Evolutionary conservation across 2,888 invertebrate genomes (phyloP).

Genomic region (Holacanthella duospinosa): DNA sequence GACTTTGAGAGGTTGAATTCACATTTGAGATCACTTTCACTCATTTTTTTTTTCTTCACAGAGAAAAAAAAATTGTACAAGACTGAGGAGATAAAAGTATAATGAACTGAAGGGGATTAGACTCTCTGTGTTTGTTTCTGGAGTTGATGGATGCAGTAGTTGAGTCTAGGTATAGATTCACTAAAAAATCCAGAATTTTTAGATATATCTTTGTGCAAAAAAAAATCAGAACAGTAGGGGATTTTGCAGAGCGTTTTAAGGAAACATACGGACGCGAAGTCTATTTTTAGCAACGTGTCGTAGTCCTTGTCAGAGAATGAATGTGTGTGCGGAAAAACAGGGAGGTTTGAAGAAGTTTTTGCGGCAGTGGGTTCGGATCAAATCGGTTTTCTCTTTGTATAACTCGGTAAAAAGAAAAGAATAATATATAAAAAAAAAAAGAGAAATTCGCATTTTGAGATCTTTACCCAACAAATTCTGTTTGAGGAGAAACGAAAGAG

Average conservation of each 20-base stretch:
- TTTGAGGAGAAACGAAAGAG: slow-evolving; percentile 13
- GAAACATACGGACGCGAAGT: slow-evolving; percentile 31
- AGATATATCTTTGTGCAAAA: too few relatives aligned
- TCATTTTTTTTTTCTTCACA: too few relatives aligned
- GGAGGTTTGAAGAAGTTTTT: slow-evolving; percentile 33
- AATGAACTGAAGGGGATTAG: too few relatives aligned
- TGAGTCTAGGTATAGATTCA: too few relatives aligned
- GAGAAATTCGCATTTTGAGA: background rate
- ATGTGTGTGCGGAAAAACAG: slow-evolving; percentile 33
- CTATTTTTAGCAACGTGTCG: slow-evolving; percentile 38
- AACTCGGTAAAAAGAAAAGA: background rate
- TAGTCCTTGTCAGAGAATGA: slow-evolving; percentile 33
- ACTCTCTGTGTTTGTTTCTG: too few relatives aligned
- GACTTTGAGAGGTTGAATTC: too few relatives aligned
- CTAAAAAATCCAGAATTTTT: too few relatives aligned
- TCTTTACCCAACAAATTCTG: slow-evolving; percentile 1
- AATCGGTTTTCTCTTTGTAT: slow-evolving; percentile 23
- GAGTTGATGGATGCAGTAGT: too few relatives aligned
- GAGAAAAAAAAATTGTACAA: too few relatives aligned
- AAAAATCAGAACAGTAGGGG: background rate
- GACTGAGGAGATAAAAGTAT: too few relatives aligned
- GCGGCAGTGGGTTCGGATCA: slow-evolving; percentile 30
- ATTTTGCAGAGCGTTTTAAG: slow-evolving; percentile 10
- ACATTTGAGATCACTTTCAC: too few relatives aligned
- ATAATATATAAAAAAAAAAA: background rate